Conservation (phyloP, 2,797 vertebrate species). For the Thaleichthys pacificus region DNA sequence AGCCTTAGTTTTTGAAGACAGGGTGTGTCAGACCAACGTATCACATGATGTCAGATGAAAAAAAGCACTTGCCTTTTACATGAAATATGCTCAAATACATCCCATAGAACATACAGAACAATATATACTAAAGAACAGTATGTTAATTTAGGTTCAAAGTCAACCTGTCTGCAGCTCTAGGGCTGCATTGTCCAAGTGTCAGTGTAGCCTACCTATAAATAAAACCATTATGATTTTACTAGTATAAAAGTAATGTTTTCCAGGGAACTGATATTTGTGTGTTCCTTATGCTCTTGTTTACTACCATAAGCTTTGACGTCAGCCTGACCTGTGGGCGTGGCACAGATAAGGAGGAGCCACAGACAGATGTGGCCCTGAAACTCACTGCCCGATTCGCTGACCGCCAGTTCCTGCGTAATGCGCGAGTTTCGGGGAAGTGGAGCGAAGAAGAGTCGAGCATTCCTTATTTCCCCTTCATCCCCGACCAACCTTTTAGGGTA, state of each 20-base stretch:
- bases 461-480: slow-evolving; percentile 95
- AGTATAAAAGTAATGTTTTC: not conserved
- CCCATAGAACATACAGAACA: not conserved
- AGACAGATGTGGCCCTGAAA: slow-evolving; percentile 88
- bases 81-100: too few species aligned
- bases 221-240: too few species aligned
- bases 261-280: not conserved
- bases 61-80: not conserved
- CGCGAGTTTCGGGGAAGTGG: slow-evolving; percentile 88
- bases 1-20: slow-evolving; percentile 25
- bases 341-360: slow-evolving; percentile 78
- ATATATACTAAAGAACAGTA: not conserved
- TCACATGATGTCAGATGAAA: not conserved
- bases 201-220: not conserved
- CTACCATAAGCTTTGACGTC: slow-evolving; percentile 84
- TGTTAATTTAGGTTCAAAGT: not conserved
- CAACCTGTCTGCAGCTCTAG: not conserved
- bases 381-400: slow-evolving; percentile 90
- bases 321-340: slow-evolving; percentile 90
- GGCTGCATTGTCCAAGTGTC: not conserved
- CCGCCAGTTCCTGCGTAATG: slow-evolving; percentile 89
- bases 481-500: slow-evolving; percentile 97
- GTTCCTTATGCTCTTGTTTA: slow-evolving; percentile 12
- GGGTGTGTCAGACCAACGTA: slow-evolving; percentile 61
- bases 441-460: slow-evolving; percentile 88